Percentiles rank a stretch among this genome's conserved stretches.
Evolutionary conservation across 2,113 vertebrate genomes (phyloP).

Genomic region (Romanogobio albipinnatus): DNA sequence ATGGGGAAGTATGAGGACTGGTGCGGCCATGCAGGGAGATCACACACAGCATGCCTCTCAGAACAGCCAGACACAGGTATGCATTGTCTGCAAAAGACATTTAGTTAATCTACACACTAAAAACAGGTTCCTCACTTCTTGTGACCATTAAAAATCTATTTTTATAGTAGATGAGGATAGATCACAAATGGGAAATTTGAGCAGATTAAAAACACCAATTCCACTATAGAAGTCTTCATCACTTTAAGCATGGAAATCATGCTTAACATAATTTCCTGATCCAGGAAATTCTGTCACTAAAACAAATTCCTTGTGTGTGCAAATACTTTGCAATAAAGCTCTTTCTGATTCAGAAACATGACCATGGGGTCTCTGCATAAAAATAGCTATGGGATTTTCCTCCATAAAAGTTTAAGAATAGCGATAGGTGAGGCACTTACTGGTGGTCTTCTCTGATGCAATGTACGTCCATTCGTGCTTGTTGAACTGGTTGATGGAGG

Average conservation of each 20-base stretch:
- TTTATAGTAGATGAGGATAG: too few relatives aligned
- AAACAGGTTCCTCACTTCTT: neutral
- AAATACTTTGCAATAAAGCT: too few relatives aligned
- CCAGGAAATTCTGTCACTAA: neutral
- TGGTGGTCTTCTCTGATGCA: slow-evolving; percentile 95
- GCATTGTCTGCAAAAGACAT: slow-evolving; percentile 82
- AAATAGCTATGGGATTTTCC: neutral
- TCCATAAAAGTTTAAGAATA: neutral
- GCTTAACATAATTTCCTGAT: neutral
- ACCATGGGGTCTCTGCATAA: neutral
- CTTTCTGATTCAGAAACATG: neutral
- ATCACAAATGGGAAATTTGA: too few relatives aligned
- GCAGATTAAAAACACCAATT: neutral
- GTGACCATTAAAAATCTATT: too few relatives aligned
- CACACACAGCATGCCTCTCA: slow-evolving; percentile 91
- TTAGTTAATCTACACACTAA: neutral
- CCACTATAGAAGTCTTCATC: neutral
- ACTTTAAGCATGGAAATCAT: too few relatives aligned
- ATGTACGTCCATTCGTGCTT: slow-evolving; percentile 98
- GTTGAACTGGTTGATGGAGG: slow-evolving; percentile 82
- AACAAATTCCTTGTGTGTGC: too few relatives aligned
- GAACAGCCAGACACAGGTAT: slow-evolving; percentile 93
- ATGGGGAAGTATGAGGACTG: slow-evolving; percentile 92
- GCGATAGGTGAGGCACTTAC: slow-evolving; percentile 69
- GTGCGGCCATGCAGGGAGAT: slow-evolving; percentile 93